phyloP scores from a whole-genome alignment of 2,888 invertebrate species.

The Alentia gelatinosa region DNA sequence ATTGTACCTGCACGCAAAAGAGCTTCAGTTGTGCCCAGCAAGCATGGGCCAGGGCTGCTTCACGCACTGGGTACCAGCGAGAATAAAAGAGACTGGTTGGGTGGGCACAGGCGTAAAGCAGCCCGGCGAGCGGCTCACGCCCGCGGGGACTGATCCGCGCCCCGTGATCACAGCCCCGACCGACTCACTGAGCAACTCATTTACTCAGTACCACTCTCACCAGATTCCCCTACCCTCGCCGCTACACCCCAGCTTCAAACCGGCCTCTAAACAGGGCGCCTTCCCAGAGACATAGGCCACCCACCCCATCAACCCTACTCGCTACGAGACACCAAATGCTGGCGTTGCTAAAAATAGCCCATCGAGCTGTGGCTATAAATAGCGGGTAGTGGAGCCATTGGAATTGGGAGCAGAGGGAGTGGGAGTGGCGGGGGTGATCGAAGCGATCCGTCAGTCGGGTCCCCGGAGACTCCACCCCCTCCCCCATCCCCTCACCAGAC shows the following conservation, averaged over 20 bases:
- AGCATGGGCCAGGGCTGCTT: neutral
- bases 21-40: too few relatives aligned
- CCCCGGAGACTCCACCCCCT: neutral
- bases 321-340: neutral
- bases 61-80: neutral
- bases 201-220: neutral
- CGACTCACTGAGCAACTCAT: neutral
- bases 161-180: neutral
- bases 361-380: neutral
- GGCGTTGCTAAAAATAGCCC: conserved; percentile 9
- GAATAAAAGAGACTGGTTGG: neutral
- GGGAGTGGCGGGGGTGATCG: neutral
- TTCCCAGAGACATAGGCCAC: neutral
- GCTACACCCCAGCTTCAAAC: neutral
- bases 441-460: neutral
- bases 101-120: neutral
- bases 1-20: too few relatives aligned
- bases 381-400: neutral
- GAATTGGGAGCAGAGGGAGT: neutral
- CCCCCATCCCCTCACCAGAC: neutral
- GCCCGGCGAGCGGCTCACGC: neutral
- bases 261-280: neutral
- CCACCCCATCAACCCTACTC: neutral
- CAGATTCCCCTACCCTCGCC: neutral
- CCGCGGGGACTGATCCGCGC: neutral